Evolutionary conservation across 1,140 invertebrate genomes (phyloP).

Genomic region (Drosophila subpulchrella): DNA sequence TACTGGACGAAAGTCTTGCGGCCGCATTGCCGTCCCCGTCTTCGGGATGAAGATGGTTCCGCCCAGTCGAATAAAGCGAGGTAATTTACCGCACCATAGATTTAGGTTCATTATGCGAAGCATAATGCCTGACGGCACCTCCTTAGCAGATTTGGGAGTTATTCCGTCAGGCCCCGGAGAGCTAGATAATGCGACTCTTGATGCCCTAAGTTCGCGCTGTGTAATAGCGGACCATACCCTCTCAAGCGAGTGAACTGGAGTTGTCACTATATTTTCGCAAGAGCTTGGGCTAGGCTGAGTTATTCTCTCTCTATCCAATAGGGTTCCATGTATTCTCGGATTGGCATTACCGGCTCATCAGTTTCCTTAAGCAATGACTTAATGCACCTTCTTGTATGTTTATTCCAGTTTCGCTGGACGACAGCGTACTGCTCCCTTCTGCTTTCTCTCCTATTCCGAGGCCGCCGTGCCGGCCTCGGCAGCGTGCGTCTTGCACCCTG

Average conservation of each 20-base stretch:
- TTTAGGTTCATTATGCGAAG: slow-evolving; percentile 33
- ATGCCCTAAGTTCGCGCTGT: no score
- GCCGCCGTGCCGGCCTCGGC: slow-evolving; percentile 2
- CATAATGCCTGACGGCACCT: slow-evolving; percentile 8
- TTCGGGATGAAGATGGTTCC: slow-evolving; percentile 38
- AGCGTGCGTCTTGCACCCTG: slow-evolving; percentile 1
- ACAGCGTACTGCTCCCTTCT: slow-evolving; percentile 12
- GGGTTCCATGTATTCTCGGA: no score
- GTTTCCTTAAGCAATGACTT: no score
- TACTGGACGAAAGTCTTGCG: slow-evolving; percentile 30
- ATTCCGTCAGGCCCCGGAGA: not conserved
- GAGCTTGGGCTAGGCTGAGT: no score
- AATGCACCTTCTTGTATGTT: no score
- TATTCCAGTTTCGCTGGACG: slow-evolving; percentile 24
- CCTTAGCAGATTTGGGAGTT: slow-evolving; percentile 10
- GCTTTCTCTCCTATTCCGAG: slow-evolving; percentile 1
- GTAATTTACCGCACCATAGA: slow-evolving; percentile 28
- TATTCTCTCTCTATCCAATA: no score
- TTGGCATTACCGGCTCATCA: no score
- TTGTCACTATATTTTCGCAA: no score
- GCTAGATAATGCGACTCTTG: no score
- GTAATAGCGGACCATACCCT: no score
- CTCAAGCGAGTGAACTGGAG: no score
- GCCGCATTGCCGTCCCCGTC: slow-evolving; percentile 7
- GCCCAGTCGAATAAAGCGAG: slow-evolving; percentile 7